phyloP scores from a whole-genome alignment of 2,113 vertebrate genomes.

The Chlamydotis undulata region DNA sequence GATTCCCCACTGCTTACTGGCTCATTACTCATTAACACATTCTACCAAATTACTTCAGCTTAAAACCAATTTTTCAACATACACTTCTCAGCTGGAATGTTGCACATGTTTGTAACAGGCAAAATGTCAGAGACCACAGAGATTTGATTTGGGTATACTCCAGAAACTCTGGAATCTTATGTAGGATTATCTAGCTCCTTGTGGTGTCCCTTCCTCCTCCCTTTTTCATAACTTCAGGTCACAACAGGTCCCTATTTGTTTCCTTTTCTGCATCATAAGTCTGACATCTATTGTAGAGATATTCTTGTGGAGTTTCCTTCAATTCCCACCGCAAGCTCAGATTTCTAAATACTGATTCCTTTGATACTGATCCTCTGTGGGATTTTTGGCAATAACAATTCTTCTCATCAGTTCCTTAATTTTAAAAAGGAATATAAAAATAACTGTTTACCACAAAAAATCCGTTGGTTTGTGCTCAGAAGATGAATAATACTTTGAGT shows the following conservation, averaged over 20 bases:
- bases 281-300: neutral
- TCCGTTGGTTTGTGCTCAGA: neutral
- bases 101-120: neutral
- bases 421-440: conserved; percentile 7
- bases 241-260: neutral
- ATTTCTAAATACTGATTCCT: neutral
- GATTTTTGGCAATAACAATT: neutral
- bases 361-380: neutral
- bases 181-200: neutral
- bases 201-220: neutral
- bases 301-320: neutral
- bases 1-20: neutral
- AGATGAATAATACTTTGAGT: neutral
- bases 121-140: neutral
- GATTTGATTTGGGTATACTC: neutral
- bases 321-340: neutral
- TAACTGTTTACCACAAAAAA: neutral
- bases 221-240: neutral
- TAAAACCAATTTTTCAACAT: neutral
- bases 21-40: neutral
- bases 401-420: neutral
- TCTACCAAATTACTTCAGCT: neutral
- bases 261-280: neutral
- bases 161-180: neutral
- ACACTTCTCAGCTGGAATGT: neutral